These are phyloP conservation scores for Ceyx margarethae DNA, from an alignment of 2,113 vertebrate species.

Conservation along the genomic window DNA sequence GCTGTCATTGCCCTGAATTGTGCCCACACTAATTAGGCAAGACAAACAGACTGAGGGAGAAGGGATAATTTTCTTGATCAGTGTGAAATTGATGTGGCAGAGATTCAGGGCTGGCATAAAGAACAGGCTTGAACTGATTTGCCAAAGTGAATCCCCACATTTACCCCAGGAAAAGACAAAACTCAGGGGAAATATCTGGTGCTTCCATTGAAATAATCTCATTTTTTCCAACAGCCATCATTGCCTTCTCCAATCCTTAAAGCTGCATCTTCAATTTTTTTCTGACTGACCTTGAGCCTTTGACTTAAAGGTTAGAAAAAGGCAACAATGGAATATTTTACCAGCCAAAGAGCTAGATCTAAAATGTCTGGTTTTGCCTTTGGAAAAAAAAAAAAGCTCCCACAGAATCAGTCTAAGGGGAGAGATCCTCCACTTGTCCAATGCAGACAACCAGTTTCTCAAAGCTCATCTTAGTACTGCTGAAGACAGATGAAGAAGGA, in stretches of 20 bases:
- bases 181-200: not conserved
- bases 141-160: not conserved
- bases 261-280: not conserved
- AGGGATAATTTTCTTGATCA: not conserved
- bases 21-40: conserved; percentile 35
- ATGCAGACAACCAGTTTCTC: not conserved
- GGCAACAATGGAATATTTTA: not conserved
- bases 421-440: not conserved
- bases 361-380: not conserved
- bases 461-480: not conserved
- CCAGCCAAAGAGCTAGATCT: not conserved
- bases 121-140: not conserved
- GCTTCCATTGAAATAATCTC: not conserved
- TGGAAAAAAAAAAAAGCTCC: not conserved
- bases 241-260: not conserved
- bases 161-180: not conserved
- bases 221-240: fast-evolving
- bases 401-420: not conserved
- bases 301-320: not conserved
- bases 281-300: not conserved
- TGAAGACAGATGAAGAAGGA: not conserved
- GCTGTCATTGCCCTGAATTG: not conserved
- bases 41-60: not conserved
- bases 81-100: not conserved
- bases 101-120: not conserved